Base-by-base conservation (phyloP, 2,113 vertebrate species). In the Poicephalus meyeri region DNA sequence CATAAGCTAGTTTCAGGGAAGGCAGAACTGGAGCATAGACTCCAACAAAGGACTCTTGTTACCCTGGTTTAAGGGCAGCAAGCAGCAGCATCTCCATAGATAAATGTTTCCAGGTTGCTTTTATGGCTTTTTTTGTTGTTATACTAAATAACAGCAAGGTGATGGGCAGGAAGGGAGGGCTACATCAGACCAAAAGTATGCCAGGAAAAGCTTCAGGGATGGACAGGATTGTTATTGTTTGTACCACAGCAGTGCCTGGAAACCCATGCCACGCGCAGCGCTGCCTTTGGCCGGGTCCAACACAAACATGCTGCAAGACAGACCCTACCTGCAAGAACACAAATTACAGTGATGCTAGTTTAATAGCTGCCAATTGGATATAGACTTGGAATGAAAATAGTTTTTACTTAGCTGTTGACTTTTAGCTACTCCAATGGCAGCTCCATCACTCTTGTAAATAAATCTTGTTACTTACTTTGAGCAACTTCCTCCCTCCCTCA, bases 341-440 rank as follows among this genome's bases (percentile, higher is more conserved):
- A 42, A 33, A 49, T 61, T 24, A 76, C 63, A 81, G 17, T 2
- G 17, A 53, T 53, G 31, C 31, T 79, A 37, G 65, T 91, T 87
- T 53, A 72, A 76, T 5, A 33, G 24, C 68, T 88, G 64, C 68
- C 88, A 86, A 8, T 0, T 80, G 47, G 37, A 42, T n/a, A 50
- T 0, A 66, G 23, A 79, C 15, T 47, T 16, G 24, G 42, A 93
- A 92, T 41, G 8, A 76, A 61, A 85, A 46, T 52, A 55, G 25
- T 64, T 89, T 89, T 71, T 64, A 84, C 31, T 65, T 53, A 41
- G 37, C 61, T 83, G 33, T 85, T 94, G 84, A 89, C n/a, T 91
- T 93, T 39, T 33, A 63, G 29, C 46, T 39, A 50, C 46, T 89
- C 52, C 46, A 70, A 8, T 26, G 46, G 84, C 81, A 88, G 35